phyloP scores from a whole-genome alignment of 2,113 vertebrate species.

The Jacana jacana region DNA sequence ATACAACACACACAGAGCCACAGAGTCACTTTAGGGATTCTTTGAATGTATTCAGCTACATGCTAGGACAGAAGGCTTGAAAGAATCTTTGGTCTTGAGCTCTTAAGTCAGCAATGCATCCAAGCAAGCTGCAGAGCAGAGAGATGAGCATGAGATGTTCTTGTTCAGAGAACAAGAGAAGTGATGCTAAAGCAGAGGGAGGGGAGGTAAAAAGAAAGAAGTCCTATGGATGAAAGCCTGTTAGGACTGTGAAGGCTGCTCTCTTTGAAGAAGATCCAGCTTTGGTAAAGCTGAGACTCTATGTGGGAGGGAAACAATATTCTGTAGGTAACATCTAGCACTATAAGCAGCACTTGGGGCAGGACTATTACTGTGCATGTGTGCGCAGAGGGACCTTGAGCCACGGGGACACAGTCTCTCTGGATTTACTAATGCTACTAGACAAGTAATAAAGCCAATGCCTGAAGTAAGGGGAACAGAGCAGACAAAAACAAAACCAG shows the following conservation, averaged over 20 bases:
- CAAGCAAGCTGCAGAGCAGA: not conserved
- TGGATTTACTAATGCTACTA: not conserved
- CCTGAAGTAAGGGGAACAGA: not conserved
- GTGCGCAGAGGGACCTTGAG: not conserved
- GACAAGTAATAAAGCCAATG: fast-evolving
- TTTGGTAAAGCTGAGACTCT: not conserved
- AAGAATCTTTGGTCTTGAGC: not conserved
- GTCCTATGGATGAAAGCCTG: not conserved
- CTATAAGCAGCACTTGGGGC: not conserved
- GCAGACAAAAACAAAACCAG: not conserved
- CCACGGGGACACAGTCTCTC: not conserved
- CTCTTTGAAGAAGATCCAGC: conserved; percentile 33
- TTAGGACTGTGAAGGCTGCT: not conserved
- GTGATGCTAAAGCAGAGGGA: not conserved
- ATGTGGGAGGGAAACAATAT: not conserved
- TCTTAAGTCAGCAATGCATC: not conserved
- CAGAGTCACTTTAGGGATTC: not conserved
- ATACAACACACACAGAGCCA: not conserved
- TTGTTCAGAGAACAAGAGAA: not conserved
- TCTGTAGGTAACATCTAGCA: not conserved
- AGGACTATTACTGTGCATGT: not conserved
- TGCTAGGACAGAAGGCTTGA: not conserved
- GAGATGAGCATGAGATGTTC: not conserved
- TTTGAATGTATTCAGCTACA: not conserved
- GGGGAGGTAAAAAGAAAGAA: not conserved